Percentiles rank a stretch among this genome's conserved stretches.
Conservation (phyloP, 2,113 vertebrate species). For the Canis aureus region DNA sequence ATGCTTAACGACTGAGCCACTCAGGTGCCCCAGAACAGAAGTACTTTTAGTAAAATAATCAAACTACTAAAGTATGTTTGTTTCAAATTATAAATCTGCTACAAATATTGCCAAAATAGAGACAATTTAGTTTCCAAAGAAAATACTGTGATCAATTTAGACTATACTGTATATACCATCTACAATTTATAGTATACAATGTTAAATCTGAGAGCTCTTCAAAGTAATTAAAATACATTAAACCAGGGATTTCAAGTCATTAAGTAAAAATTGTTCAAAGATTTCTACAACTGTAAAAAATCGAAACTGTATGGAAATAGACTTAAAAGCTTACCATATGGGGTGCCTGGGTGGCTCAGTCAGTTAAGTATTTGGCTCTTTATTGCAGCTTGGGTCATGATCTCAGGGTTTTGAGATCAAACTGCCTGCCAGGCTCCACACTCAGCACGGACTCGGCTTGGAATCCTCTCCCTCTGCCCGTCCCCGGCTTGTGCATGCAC, state of each 20-base stretch:
- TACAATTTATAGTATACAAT: background rate
- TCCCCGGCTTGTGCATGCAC: background rate
- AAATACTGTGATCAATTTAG: slow-evolving; percentile 38
- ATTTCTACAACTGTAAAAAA: slow-evolving; percentile 32
- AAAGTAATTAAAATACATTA: slow-evolving; percentile 2
- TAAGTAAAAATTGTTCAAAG: slow-evolving; percentile 8
- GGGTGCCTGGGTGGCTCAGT: background rate
- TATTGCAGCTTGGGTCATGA: background rate
- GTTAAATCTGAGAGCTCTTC: background rate
- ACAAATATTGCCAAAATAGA: slow-evolving; percentile 6
- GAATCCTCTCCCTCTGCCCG: background rate
- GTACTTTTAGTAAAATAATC: background rate
- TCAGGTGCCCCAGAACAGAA: background rate
- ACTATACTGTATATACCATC: background rate
- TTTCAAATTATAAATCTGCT: background rate
- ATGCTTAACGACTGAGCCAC: background rate
- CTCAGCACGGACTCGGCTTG: background rate
- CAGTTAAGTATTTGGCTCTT: background rate
- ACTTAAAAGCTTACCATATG: background rate
- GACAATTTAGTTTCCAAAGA: background rate
- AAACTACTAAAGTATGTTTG: slow-evolving; percentile 8
- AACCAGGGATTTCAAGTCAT: background rate
- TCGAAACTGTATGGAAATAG: background rate
- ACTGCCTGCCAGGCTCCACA: background rate
- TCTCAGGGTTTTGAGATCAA: background rate